phyloP scores from a whole-genome alignment of 2,113 vertebrate species.

The Abramis brama region DNA sequence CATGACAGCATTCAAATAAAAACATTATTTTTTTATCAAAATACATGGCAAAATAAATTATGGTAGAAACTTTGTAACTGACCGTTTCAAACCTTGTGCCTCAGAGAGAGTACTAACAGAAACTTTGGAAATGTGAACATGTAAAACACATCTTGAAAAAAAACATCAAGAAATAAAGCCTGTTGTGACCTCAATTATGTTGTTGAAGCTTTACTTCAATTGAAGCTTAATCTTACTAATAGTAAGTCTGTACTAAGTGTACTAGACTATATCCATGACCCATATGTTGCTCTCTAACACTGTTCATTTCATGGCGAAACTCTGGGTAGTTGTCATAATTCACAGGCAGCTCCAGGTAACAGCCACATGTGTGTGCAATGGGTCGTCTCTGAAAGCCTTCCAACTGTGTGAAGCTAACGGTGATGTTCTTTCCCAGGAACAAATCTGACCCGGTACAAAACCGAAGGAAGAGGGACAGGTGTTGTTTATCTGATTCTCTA shows the following conservation, averaged over 20 bases:
- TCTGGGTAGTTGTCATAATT: conserved; percentile 36
- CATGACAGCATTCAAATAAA: too few species aligned
- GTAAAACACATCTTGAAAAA: neutral
- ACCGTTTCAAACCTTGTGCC: neutral
- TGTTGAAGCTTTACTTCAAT: neutral
- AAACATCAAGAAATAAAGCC: neutral
- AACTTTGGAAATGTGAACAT: conserved; percentile 7
- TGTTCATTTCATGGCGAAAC: conserved; percentile 16
- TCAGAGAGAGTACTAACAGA: neutral
- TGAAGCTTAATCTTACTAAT: neutral
- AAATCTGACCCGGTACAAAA: conserved; percentile 45
- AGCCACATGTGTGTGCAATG: conserved; percentile 35
- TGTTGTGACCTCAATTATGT: conserved; percentile 15
- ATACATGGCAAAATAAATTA: too few species aligned
- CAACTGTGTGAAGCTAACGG: conserved; percentile 33
- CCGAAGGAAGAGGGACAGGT: conserved; percentile 5
- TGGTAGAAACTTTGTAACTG: too few species aligned
- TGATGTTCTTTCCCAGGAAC: conserved; percentile 43
- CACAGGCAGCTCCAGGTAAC: conserved; percentile 18
- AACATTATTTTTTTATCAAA: too few species aligned
- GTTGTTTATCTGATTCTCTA: conserved; percentile 11
- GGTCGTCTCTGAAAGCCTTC: conserved; percentile 36
- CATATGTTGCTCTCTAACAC: conserved; percentile 33
- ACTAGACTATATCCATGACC: neutral
- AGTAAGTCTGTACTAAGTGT: neutral